Evolutionary conservation across 2,113 vertebrate genomes (phyloP), one percentile per base, ranked within the genome.

Genomic region (zebrafish (Danio rerio)): DNA sequence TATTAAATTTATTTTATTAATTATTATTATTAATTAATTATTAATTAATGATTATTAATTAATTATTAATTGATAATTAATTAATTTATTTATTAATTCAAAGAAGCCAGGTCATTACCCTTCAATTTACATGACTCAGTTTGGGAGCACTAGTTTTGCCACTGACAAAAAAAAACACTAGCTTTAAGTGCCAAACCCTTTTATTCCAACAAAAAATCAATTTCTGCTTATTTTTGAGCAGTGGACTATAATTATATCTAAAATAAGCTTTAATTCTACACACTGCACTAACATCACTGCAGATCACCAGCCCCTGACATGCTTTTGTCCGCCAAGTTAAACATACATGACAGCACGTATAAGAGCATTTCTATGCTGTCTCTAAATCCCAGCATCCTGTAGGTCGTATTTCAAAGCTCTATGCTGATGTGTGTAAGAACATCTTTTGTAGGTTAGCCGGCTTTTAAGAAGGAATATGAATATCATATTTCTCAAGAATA

Each of bases 121-220:
- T n/a, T n/a, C n/a, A n/a, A n/a, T n/a, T n/a, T n/a, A n/a, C n/a
- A n/a, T 61, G 58, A 61, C 18, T 61, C 58, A 9, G 9, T 61
- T 59, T 20, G 43, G 16, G 8, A 43, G 4, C 40, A 43, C 63
- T 6, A n/a, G 40, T n/a, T n/a, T 66, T 40, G 40, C 16, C n/a
- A n/a, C n/a, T n/a, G n/a, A n/a, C n/a, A n/a, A n/a, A 45, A 69
- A 80, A 85, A 21, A 77, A n/a, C 20, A 55, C 31, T 71, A 49
- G 53, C 7, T 72, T 31, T 53, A 61, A 43, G 53, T 69, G 52
- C 42, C 63, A 53, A 31, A 42, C n/a, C 21, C 49, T 65, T 77
- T 80, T 50, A 80, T 76, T 31, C 69, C 15, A 15, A 50, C 21
- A 7, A 2, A 71, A 75, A 86, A 31, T 58, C 12, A 12, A 65